Percentiles rank a stretch among this genome's conserved stretches.
These are phyloP conservation scores for Cyanocitta stelleri DNA, from an alignment of 2,113 vertebrate species.

Conservation along the genomic window DNA sequence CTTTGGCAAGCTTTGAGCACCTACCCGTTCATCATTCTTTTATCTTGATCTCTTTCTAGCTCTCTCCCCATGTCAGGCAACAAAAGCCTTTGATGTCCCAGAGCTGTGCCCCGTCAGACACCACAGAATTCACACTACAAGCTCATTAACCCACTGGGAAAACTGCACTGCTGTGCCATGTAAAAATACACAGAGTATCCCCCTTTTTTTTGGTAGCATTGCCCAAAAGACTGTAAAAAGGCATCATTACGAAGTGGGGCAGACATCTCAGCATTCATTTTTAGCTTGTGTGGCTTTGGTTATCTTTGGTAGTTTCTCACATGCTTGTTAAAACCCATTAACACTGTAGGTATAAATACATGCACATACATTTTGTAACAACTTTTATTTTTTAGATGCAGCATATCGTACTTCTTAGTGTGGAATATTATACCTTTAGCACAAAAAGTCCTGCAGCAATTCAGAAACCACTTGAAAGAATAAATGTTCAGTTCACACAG, in stretches of 20 bases:
- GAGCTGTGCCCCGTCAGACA: not conserved
- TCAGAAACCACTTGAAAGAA: not conserved
- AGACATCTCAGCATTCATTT: not conserved
- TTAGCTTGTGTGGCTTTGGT: not conserved
- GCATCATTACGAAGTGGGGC: not conserved
- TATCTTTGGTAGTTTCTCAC: not conserved
- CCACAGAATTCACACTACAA: not conserved
- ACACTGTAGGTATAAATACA: no score
- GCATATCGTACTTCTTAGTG: not conserved
- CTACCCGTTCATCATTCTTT: not conserved
- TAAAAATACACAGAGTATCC: not conserved
- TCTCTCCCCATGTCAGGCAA: fast-evolving
- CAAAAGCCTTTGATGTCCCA: not conserved
- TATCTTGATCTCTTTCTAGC: not conserved
- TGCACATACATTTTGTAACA: fast-evolving
- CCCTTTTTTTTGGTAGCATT: not conserved
- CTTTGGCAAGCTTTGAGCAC: not conserved
- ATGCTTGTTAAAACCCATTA: not conserved
- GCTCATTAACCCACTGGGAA: not conserved
- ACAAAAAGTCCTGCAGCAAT: not conserved
- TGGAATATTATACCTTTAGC: not conserved
- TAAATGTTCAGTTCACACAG: not conserved
- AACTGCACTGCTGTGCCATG: not conserved
- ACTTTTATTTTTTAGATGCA: not conserved
- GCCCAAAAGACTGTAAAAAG: not conserved